These are phyloP conservation scores for Strongylocentrotus purpuratus DNA, from an alignment of 35 echinoderm and acorn worm species.

Conservation along the genomic window DNA sequence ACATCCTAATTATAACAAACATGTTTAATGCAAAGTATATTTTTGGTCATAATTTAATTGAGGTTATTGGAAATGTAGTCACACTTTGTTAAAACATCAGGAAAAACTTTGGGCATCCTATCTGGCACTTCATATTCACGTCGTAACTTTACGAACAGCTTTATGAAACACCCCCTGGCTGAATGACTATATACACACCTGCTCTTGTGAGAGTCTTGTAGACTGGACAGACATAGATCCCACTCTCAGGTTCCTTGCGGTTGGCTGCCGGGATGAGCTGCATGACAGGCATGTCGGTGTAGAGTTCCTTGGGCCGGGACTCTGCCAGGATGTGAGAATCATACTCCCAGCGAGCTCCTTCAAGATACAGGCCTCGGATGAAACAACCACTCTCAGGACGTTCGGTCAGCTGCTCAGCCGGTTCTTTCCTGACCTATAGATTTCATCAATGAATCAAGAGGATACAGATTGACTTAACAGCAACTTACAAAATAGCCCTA, in stretches of 20 bases:
- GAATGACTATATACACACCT: conserved; percentile 52
- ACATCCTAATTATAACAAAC: too few species aligned
- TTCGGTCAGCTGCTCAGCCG: conserved; percentile 66
- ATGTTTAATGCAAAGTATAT: too few species aligned
- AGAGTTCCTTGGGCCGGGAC: conserved; percentile 94
- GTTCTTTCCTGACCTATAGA: conserved; percentile 80
- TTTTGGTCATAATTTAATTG: too few species aligned
- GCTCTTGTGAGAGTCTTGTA: conserved; percentile 98
- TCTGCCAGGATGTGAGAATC: conserved; percentile 74
- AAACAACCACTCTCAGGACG: conserved; percentile 90
- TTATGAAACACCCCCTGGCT: too few species aligned
- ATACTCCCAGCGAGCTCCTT: conserved; percentile 83
- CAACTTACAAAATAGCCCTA: background rate
- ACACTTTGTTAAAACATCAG: too few species aligned
- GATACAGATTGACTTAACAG: background rate
- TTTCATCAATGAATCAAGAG: background rate
- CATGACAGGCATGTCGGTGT: conserved; percentile 96
- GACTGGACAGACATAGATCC: conserved; percentile 92
- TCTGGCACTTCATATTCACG: too few species aligned
- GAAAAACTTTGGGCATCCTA: too few species aligned
- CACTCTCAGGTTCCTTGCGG: conserved; percentile 69
- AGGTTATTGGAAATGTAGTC: too few species aligned
- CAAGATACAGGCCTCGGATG: conserved; percentile 84
- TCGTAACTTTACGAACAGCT: too few species aligned
- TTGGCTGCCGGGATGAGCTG: conserved; percentile 82